A percentile compares a stretch with the other conserved stretches of the same genome.
phyloP scores from a whole-genome alignment of 2,888 invertebrate species.

The Pasiphila rectangulata region DNA sequence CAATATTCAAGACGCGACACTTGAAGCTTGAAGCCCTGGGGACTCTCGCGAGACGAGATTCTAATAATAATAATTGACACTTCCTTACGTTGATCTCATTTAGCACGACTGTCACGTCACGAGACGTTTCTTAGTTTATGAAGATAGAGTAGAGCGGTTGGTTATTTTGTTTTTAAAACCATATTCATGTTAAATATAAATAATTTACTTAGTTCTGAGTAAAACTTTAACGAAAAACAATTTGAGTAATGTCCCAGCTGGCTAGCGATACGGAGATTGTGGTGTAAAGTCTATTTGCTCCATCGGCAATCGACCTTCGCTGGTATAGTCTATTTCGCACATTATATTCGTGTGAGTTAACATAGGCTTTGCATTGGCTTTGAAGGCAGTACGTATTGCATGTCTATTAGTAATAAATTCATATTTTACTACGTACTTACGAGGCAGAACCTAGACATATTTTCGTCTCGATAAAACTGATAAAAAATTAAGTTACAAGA shows the following conservation, averaged over 20 bases:
- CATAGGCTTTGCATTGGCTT: neutral
- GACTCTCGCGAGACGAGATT: neutral
- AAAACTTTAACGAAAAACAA: too few species aligned
- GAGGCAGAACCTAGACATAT: too few species aligned
- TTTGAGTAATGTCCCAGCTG: too few species aligned
- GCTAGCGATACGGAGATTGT: too few species aligned
- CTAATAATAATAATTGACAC: neutral
- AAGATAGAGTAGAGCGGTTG: too few species aligned
- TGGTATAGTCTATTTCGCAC: conserved; percentile 21
- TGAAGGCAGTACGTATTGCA: too few species aligned
- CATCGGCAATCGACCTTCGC: conserved; percentile 17
- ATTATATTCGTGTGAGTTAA: neutral
- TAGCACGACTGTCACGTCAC: neutral
- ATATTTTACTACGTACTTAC: neutral
- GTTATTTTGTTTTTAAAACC: neutral
- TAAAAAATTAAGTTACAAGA: too few species aligned
- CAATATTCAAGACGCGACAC: conserved; percentile 5
- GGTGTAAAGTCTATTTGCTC: too few species aligned
- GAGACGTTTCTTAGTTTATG: neutral
- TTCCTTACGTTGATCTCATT: neutral
- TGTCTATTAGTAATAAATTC: neutral
- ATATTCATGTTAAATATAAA: too few species aligned
- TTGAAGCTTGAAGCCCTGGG: neutral
- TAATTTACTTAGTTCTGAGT: too few species aligned
- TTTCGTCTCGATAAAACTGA: too few species aligned